Base-by-base conservation (phyloP, 1,140 invertebrate genomes). In the Drosophila paulistorum region DNA sequence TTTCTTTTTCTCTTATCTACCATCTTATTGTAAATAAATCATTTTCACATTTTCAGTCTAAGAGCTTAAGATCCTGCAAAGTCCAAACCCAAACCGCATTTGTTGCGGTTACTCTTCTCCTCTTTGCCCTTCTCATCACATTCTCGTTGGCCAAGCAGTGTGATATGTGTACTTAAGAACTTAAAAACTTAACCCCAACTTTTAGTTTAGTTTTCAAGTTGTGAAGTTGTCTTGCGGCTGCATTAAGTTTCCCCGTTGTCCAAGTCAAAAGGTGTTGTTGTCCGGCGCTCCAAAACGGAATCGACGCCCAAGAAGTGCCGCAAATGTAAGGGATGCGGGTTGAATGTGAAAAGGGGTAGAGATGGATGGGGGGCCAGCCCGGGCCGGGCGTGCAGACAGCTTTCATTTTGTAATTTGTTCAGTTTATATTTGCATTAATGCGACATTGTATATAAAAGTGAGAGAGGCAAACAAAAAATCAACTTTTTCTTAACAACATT, bases 361-460 rank as follows among this genome's bases (percentile, higher is more conserved):
- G 17, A 20, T 9, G 7, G 45, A 2, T 2, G 3, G n/a, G 7
- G 3, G 45, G 48, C 2, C 7, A 14, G 20, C 9, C n/a, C 3
- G 30, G 45, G 20, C 35, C 10, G 1, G 10, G 1, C 35, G 35
- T 37, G 37, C 11, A 13, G 37, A 63, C 41, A 59, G 66, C 77
- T 73, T 75, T 79, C 77, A 79, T 77, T 79, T 79, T 77, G 77
- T 79, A 77, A 79, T 77, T 79, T 79, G 77, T 69, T 42, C 65
- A 74, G 70, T 67, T 79, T 77, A 77, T 79, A 79, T 79, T 73
- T 77, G 74, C 77, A 77, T 77, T 79, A 79, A 74, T 70, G 77
- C 65, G 70, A 69, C 69, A 79, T 66, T 62, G 65, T 61, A 58
- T 71, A 67, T 61, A 57, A 30, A 30, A 30, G 30, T 30, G 30